Percentiles rank a stretch among this genome's conserved stretches.
Conservation (phyloP, 2,888 invertebrate genomes). For the Caprella mutica region DNA sequence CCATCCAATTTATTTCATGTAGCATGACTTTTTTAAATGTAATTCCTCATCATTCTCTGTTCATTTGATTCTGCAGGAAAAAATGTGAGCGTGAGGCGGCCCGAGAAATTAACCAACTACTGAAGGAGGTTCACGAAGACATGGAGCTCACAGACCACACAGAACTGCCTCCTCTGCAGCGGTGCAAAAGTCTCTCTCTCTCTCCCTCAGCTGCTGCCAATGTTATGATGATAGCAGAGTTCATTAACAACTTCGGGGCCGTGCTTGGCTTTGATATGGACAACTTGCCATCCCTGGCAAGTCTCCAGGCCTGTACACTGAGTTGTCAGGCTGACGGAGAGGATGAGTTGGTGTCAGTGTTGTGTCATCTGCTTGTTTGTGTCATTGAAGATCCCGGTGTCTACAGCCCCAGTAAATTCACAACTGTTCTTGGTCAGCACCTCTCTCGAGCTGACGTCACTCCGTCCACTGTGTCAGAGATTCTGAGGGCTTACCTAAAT, state of each 20-base stretch:
- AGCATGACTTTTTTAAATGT: too few relatives aligned
- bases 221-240: constrained; percentile 89
- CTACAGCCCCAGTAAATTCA: constrained; percentile 75
- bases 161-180: constrained; percentile 48
- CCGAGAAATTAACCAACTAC: constrained; percentile 22
- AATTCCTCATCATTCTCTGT: too few relatives aligned
- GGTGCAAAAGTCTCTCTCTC: constrained; percentile 67
- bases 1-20: too few relatives aligned
- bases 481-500: constrained; percentile 78
- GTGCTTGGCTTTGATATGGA: constrained; percentile 87
- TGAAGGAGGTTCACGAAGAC: constrained; percentile 33
- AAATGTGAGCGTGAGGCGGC: constrained; percentile 25
- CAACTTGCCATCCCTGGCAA: constrained; percentile 70
- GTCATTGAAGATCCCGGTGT: constrained; percentile 65
- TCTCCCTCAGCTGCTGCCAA: constrained; percentile 83
- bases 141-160: constrained; percentile 35
- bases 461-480: constrained; percentile 79
- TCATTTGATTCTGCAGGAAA: constrained; percentile 14
- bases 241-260: constrained; percentile 89
- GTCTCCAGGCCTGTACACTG: constrained; percentile 71
- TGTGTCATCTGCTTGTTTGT: constrained; percentile 78
- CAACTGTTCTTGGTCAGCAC: constrained; percentile 80
- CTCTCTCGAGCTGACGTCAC: constrained; percentile 79
- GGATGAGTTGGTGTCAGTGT: constrained; percentile 65
- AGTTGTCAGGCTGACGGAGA: constrained; percentile 51